A percentile compares a stretch with the other conserved stretches of the same genome.
phyloP scores from a whole-genome alignment of 2,797 vertebrate genomes.

The Tragelaphus oryx region DNA sequence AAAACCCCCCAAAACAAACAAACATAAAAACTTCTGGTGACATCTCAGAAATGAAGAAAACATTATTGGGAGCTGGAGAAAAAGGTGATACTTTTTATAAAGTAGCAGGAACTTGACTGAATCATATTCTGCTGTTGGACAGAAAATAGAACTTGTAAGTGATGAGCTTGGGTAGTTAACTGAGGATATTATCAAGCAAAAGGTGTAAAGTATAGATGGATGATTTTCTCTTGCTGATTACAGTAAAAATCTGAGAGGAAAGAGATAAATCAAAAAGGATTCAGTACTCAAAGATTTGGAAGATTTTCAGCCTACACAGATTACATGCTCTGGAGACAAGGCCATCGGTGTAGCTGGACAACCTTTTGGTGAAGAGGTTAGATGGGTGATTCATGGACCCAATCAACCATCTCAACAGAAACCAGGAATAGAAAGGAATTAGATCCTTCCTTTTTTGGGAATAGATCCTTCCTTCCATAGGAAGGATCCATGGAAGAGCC shows the following conservation, averaged over 20 bases:
- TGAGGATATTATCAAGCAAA: not conserved
- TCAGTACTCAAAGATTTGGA: not conserved
- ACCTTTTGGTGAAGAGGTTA: not conserved
- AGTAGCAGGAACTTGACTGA: not conserved
- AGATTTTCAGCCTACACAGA: not conserved
- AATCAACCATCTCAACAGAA: not conserved
- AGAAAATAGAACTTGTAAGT: not conserved
- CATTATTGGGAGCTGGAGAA: not conserved
- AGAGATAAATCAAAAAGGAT: not conserved
- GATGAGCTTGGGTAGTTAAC: not conserved
- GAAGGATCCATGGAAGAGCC: not conserved
- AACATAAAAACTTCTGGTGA: not conserved
- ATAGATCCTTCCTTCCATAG: not conserved
- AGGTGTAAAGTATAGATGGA: not conserved
- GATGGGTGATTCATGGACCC: not conserved
- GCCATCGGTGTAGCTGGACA: not conserved
- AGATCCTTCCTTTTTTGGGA: too few relatives aligned
- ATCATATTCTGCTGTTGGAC: not conserved
- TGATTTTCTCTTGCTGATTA: not conserved
- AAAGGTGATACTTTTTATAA: not conserved
- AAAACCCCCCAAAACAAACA: not conserved
- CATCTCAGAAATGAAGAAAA: not conserved
- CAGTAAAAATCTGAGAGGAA: not conserved
- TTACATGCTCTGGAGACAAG: not conserved
- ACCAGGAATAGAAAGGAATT: not conserved